These are phyloP conservation scores for Steinernema khuongi DNA, from an alignment of 1,140 invertebrate species.

Conservation along the genomic window DNA sequence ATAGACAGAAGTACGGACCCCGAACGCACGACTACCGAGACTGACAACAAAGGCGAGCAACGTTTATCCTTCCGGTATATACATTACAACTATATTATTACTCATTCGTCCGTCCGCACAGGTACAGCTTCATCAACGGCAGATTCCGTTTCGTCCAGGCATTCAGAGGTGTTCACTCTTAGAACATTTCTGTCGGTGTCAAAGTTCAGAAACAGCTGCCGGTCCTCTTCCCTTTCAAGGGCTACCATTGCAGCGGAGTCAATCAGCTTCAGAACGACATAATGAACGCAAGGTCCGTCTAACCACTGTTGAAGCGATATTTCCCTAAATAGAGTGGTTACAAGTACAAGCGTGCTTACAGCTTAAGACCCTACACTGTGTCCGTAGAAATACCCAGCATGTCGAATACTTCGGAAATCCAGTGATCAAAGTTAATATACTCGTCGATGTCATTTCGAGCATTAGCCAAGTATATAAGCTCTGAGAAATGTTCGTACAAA, in stretches of 20 bases:
- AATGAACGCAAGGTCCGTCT: neutral
- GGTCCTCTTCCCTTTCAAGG: neutral
- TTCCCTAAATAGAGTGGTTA: neutral
- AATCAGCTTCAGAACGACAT: neutral
- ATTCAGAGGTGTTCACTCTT: no score
- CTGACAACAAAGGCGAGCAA: no score
- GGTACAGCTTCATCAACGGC: no score
- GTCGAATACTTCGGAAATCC: neutral
- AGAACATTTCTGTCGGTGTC: neutral
- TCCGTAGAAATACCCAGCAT: neutral
- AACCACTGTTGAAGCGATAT: neutral
- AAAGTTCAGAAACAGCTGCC: neutral
- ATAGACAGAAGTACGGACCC: no score
- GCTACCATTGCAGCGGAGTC: neutral
- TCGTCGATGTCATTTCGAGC: neutral
- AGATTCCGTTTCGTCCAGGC: no score
- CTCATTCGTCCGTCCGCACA: no score
- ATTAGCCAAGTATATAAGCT: no score
- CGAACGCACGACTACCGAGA: no score
- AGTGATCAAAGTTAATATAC: neutral
- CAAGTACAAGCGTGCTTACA: neutral
- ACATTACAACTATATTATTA: no score
- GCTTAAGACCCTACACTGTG: neutral
- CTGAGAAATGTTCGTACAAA: no score
- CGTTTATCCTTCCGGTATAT: no score